Conservation (phyloP, 2,888 invertebrate genomes). For the Unio delphinus region DNA sequence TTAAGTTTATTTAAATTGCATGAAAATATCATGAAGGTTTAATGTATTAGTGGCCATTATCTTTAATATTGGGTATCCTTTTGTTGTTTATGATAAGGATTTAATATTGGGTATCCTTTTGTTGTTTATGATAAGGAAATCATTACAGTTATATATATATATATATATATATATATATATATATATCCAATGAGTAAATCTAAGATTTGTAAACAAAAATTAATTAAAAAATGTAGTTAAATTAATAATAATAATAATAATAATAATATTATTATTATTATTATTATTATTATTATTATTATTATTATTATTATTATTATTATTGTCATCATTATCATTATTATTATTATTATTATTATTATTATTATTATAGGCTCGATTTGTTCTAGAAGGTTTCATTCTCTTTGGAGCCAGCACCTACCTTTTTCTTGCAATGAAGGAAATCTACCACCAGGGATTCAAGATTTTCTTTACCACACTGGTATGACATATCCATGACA, state of each 20-base stretch:
- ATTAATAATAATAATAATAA: not conserved
- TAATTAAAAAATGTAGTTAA: not conserved
- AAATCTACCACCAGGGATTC: conserved; percentile 91
- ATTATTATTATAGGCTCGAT: conserved; percentile 72
- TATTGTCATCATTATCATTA: too few relatives aligned
- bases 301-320: not conserved
- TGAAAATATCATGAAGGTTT: too few relatives aligned
- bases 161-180: too few relatives aligned
- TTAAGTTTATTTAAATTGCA: too few relatives aligned
- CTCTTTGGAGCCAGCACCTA: conserved; percentile 88
- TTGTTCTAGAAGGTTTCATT: conserved; percentile 84
- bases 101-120: too few relatives aligned
- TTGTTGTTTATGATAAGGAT: not conserved
- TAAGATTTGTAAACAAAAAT: not conserved
- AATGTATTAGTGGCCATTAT: too few relatives aligned
- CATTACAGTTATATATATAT: too few relatives aligned
- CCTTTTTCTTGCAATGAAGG: conserved; percentile 86
- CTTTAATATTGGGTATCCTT: too few relatives aligned
- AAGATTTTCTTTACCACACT: conserved; percentile 96
- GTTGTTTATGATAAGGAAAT: not conserved
- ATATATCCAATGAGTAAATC: not conserved
- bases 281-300: not conserved
- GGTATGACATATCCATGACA: conserved; percentile 74
- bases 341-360: conserved; percentile 2
- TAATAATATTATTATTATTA: not conserved